Base-by-base conservation (phyloP, 23 tunicate genomes). In the Clavelina lepadiformis region DNA sequence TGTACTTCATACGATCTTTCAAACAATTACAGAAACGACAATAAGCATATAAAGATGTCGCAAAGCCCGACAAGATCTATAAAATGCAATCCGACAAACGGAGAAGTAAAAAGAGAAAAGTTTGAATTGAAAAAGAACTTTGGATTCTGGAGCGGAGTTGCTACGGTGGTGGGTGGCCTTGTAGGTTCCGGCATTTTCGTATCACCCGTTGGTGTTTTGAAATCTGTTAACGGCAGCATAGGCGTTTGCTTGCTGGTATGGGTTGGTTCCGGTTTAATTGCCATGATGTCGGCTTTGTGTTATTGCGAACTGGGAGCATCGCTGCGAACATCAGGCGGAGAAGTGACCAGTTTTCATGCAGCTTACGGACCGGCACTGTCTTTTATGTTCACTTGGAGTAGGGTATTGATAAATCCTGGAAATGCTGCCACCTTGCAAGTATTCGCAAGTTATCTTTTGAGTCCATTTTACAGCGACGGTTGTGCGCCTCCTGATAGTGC, bases 101-200 rank as follows among this genome's bases (percentile, higher is more conserved):
- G n/a, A n/a, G n/a, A n/a, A n/a, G n/a, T n/a, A n/a, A n/a, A n/a
- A 49, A 49, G 25, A 3, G 61, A 57, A 26, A 56, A 73, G 31
- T 83, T 83, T 58, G 75, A 75, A 30, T 53, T 83, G 55, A 60
- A 75, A 60, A 58, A 75, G 36, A 76, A 46, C 23, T 68, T 83
- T 26, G 82, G 91, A 21, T 56, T 83, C 38, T 64, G 72, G 74
- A 66, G 91, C 20, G 76, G 74, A 0, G 69, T 85, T 1, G 78
- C 79, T 6, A 38, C 75, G 15, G 51, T 67, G 11, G 34, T 65
- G 3, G 63, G 82, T 15, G 36, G 36, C 7, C 46, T 74, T 46
- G 77, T 83, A 15, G 72, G 89, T 23, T 73, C 69, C 4, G 72
- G 79, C 19, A 74, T 74, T 34, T 82, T 73, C 49, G 75, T 83